Evolutionary conservation across 2,888 invertebrate species (phyloP).

Genomic region (Athripsodes cinereus): DNA sequence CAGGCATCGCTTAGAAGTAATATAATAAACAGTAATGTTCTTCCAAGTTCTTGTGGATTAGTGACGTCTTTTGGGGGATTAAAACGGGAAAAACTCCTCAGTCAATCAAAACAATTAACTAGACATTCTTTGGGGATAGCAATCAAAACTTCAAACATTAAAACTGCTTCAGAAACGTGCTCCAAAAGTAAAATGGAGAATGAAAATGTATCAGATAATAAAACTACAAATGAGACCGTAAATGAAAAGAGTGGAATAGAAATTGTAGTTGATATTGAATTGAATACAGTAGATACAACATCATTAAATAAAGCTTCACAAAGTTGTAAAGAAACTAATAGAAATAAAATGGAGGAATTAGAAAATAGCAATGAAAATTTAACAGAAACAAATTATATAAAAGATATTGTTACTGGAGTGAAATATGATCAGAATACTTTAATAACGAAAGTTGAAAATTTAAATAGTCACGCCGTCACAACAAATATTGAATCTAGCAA

Average conservation of each 20-base stretch:
- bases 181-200: background rate
- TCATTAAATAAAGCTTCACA: background rate
- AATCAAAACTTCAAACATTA: slow-evolving; percentile 31
- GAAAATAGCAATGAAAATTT: background rate
- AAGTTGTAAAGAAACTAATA: background rate
- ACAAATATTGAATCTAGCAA: too few relatives aligned
- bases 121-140: slow-evolving; percentile 43
- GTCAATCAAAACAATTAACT: slow-evolving; percentile 35
- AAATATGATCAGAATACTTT: too few relatives aligned
- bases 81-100: slow-evolving; percentile 50
- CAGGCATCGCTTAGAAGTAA: slow-evolving; percentile 45
- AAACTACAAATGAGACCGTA: background rate
- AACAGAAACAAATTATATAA: too few relatives aligned
- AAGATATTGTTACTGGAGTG: too few relatives aligned
- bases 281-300: background rate
- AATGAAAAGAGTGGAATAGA: background rate
- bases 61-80: slow-evolving; percentile 48
- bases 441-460: too few relatives aligned
- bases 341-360: background rate
- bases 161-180: background rate
- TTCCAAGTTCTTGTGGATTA: slow-evolving; percentile 50
- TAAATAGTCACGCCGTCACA: too few relatives aligned
- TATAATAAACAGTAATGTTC: slow-evolving; percentile 50
- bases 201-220: background rate
- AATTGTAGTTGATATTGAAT: too few relatives aligned